Base-by-base conservation (phyloP, 2,797 vertebrate species). In the Botia almorhae region DNA sequence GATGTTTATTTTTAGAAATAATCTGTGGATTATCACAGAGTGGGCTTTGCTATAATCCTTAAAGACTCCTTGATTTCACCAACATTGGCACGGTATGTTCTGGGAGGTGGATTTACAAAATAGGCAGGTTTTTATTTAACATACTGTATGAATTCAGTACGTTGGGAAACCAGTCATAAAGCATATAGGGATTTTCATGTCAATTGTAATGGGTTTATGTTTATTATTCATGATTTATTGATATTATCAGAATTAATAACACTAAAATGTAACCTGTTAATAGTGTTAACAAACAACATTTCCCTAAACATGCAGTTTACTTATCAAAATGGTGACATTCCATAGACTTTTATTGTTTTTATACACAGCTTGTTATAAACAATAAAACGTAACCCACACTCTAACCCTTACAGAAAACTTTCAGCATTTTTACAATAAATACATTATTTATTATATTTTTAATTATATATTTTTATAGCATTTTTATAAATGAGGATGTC, bases 41-140 rank as follows among this genome's bases (percentile, higher is more conserved):
- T 69, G 81, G 82, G 74, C 70, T 81, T 85, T 69, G 76, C 53
- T 70, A 71, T 83, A 83, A 87, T 85, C 85, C 74, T 69, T 80
- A 75, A 82, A 50, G 76, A 65, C 73, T 73, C 46, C 69, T 65
- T 55, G 68, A 73, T 74, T 78, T 75, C 23, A 65, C 73, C 61
- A 73, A 74, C 4, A 68, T 64, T 55, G 39, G 50, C 53, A 33
- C 17, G 55, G 55, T 33, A 12, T n/a, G 23, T 74, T 23, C 17
- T 50, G 21, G 50, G 43, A 12, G 12, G 90, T 96, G 63, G 84
- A 86, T 46, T 81, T 96, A 0, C 95, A 95, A 2, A 91, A 89
- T 93, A 69, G 12, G 4, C 43, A 14, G 29, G 4, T n/a, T 53
- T 5, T 11, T 7, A 29, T 53, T 53, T 21, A 17, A 67, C 23